Percentiles rank a stretch among this genome's conserved stretches.
Evolutionary conservation across 1,140 invertebrate genomes (phyloP).

Genomic region (Araneus ventricosus): DNA sequence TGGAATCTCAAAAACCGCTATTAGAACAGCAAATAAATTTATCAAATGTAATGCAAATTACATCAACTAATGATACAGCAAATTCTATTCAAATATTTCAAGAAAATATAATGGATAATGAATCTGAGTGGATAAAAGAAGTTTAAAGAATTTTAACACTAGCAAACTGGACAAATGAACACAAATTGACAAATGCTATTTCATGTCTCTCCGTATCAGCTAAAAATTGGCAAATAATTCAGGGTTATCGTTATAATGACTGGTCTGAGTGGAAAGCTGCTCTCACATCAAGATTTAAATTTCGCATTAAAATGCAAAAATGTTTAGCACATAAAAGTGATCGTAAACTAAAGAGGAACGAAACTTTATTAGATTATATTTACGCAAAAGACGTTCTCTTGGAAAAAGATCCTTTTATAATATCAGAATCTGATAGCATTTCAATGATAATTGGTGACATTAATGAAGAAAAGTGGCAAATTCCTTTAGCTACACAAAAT

Average conservation of each 20-base stretch:
- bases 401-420: not conserved
- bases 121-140: not conserved
- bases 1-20: no score
- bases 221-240: not conserved
- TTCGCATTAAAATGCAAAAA: not conserved
- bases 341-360: not conserved
- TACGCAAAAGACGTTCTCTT: not conserved
- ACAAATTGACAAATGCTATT: not conserved
- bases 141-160: not conserved
- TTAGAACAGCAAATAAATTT: no score
- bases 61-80: no score
- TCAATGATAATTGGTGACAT: not conserved
- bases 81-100: no score
- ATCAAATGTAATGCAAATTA: no score
- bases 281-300: not conserved
- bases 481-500: constrained; percentile 20
- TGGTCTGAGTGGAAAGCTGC: not conserved
- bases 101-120: not conserved
- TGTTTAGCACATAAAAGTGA: not conserved
- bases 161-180: not conserved
- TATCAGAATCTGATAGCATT: not conserved
- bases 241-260: not conserved
- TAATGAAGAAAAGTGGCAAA: constrained; percentile 28
- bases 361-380: not conserved
- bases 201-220: not conserved